These are phyloP conservation scores for Blastobasis adustella DNA, from an alignment of 2,888 invertebrate species.

Conservation along the genomic window DNA sequence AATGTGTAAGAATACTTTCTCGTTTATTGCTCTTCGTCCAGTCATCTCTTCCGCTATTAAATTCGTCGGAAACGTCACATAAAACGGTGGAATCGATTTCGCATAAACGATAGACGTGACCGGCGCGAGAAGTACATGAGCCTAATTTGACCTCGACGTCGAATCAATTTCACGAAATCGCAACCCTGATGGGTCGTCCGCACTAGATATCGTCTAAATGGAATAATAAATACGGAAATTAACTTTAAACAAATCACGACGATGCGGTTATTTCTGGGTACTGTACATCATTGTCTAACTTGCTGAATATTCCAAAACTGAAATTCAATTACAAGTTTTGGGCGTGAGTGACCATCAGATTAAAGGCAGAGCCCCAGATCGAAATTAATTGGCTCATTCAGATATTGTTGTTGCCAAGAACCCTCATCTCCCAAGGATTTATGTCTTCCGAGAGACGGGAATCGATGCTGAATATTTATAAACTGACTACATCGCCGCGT, in stretches of 20 bases:
- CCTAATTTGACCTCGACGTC: constrained; percentile 48
- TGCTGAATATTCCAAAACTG: constrained; percentile 47
- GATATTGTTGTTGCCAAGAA: constrained; percentile 56
- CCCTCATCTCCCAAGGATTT: constrained; percentile 60
- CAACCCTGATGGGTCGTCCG: constrained; percentile 5
- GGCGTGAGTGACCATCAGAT: constrained; percentile 67
- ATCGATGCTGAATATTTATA: constrained; percentile 22
- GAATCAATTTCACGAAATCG: constrained; percentile 27
- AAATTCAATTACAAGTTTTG: constrained; percentile 59
- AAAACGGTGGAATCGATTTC: constrained; percentile 70
- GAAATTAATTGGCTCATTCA: constrained; percentile 67
- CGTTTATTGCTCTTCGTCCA: constrained; percentile 65
- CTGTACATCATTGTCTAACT: constrained; percentile 21
- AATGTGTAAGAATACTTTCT: constrained; percentile 69
- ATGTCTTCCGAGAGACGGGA: constrained; percentile 36
- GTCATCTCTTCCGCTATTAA: constrained; percentile 66
- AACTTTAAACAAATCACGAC: constrained; percentile 18
- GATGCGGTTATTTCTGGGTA: constrained; percentile 29
- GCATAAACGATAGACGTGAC: constrained; percentile 71
- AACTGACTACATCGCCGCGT: constrained; percentile 5
- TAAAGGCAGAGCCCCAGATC: constrained; percentile 54
- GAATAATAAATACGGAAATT: too few relatives aligned
- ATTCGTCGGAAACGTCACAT: constrained; percentile 68
- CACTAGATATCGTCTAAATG: not conserved
- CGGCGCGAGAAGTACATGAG: constrained; percentile 43